Evolutionary conservation across 2,888 invertebrate species (phyloP).

Genomic region (Galeopsomyia nigrocyanea): DNA sequence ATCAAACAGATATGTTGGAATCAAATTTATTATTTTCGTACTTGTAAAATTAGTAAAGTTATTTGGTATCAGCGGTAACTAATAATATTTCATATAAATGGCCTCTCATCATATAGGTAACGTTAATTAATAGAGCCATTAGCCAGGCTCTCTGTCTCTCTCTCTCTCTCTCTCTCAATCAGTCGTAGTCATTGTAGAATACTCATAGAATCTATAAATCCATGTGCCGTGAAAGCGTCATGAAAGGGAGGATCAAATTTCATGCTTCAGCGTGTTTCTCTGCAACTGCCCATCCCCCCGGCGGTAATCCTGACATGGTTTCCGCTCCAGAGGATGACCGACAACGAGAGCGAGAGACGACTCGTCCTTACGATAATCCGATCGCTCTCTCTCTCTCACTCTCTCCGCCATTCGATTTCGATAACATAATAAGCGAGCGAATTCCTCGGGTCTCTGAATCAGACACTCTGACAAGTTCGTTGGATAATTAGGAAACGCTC

Average conservation of each 20-base stretch:
- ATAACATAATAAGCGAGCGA: conserved; percentile 60
- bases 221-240: conserved; percentile 16
- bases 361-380: conserved; percentile 58
- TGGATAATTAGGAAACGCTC: conserved; percentile 54
- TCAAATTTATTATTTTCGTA: too few species aligned
- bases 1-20: too few species aligned
- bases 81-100: too few species aligned
- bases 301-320: conserved; percentile 60
- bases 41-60: too few species aligned
- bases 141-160: neutral
- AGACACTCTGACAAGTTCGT: conserved; percentile 46
- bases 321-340: conserved; percentile 52
- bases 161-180: too few species aligned
- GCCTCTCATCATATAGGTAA: neutral
- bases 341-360: neutral
- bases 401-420: conserved; percentile 59
- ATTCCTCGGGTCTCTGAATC: conserved; percentile 47
- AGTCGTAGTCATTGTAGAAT: neutral
- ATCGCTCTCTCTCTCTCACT: too few species aligned
- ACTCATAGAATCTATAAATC: neutral
- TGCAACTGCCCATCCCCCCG: conserved; percentile 59
- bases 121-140: conserved; percentile 21
- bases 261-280: conserved; percentile 18
- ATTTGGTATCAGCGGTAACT: too few species aligned
- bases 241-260: conserved; percentile 38